A percentile compares a stretch with the other conserved stretches of the same genome.
Conservation (phyloP, 2,797 vertebrate species). For the Margarornis squamiger region DNA sequence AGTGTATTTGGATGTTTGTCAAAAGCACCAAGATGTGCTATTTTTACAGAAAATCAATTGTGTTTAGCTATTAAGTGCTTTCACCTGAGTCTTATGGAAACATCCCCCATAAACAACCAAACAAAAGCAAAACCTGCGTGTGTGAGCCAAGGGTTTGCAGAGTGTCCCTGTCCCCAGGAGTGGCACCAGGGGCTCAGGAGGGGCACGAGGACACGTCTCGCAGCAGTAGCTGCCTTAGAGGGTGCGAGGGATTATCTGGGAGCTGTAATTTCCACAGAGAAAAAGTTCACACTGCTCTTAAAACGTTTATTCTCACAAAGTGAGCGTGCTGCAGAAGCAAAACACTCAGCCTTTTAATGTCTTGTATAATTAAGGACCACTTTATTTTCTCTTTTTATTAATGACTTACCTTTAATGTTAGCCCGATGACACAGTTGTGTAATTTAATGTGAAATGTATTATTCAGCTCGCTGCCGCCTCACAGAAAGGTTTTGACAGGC, state of each 20-base stretch:
- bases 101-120: background rate
- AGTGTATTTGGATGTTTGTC: background rate
- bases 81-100: background rate
- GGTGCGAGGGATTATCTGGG: background rate
- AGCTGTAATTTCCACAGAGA: constrained; percentile 17
- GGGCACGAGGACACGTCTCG: background rate
- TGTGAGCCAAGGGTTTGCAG: background rate
- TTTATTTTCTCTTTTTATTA: constrained; percentile 70
- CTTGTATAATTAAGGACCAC: constrained; percentile 72
- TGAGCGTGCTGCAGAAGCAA: constrained; percentile 2
- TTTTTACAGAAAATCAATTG: constrained; percentile 55
- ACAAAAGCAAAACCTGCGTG: background rate
- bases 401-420: constrained; percentile 70
- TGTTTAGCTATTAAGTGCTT: constrained; percentile 35
- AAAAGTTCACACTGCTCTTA: constrained; percentile 33
- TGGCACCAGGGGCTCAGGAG: background rate
- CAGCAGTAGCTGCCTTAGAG: background rate
- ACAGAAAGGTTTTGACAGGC: constrained; percentile 65
- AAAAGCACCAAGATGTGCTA: background rate
- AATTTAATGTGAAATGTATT: constrained; percentile 68
- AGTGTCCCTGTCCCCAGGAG: background rate
- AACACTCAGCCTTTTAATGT: constrained; percentile 65
- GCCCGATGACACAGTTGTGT: constrained; percentile 63
- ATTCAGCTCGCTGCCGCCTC: constrained; percentile 51
- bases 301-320: constrained; percentile 53